A percentile compares a stretch with the other conserved stretches of the same genome.
phyloP scores from a whole-genome alignment of 2,797 vertebrate genomes.

The Coilia nasus region DNA sequence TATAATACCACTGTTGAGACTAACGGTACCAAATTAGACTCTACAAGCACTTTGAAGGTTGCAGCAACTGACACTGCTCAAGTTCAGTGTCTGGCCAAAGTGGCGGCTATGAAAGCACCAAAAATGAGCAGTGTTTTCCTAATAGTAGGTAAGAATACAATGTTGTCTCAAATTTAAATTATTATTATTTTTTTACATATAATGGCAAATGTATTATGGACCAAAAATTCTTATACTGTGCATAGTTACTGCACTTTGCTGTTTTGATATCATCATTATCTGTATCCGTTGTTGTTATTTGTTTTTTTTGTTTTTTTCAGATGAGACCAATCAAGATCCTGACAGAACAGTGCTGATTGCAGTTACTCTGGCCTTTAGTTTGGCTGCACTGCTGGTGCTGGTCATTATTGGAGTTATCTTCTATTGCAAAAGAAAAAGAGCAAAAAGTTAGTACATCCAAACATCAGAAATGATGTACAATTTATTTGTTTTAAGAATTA shows the following conservation, averaged over 20 bases:
- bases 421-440: background rate
- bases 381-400: background rate
- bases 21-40: background rate
- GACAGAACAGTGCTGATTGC: constrained; percentile 12
- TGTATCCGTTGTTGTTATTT: background rate
- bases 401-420: background rate
- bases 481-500: too few species aligned
- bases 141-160: constrained; percentile 6
- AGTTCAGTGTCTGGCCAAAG: constrained; percentile 15
- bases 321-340: background rate
- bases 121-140: constrained; percentile 4
- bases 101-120: background rate
- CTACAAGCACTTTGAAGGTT: background rate
- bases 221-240: too few species aligned
- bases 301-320: background rate
- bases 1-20: background rate
- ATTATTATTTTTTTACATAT: too few species aligned
- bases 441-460: background rate
- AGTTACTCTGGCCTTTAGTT: background rate
- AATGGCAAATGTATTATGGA: too few species aligned
- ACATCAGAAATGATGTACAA: too few species aligned
- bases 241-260: too few species aligned
- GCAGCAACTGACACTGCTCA: background rate
- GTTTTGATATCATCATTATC: too few species aligned
- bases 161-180: background rate